Percentiles rank a stretch among this genome's conserved stretches.
These are phyloP conservation scores for Brachyptera risi DNA, from an alignment of 2,888 invertebrate species.

Conservation along the genomic window DNA sequence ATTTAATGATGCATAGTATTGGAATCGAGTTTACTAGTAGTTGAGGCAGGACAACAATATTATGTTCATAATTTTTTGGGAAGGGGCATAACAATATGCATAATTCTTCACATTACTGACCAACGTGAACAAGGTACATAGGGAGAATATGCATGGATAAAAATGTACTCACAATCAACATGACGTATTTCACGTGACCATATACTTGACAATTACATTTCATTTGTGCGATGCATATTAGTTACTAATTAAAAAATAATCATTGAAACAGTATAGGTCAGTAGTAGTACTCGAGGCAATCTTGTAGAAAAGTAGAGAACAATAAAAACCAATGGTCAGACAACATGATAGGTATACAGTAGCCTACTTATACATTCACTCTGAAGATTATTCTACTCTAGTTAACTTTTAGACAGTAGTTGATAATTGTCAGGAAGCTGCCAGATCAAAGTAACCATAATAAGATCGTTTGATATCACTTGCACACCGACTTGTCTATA, in stretches of 20 bases:
- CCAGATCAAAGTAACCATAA: neutral
- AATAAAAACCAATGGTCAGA: slow-evolving; percentile 10
- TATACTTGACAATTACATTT: slow-evolving; percentile 9
- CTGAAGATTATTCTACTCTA: neutral
- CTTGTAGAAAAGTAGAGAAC: slow-evolving; percentile 18
- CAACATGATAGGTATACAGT: neutral
- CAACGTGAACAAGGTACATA: slow-evolving; percentile 1
- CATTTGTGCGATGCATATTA: slow-evolving; percentile 13
- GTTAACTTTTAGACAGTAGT: neutral
- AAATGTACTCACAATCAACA: neutral
- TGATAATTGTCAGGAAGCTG: slow-evolving; percentile 1
- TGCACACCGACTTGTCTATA: neutral
- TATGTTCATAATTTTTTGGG: too few relatives aligned
- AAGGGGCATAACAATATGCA: slow-evolving; percentile 18
- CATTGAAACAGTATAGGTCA: neutral
- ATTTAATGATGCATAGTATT: too few relatives aligned
- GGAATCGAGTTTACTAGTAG: too few relatives aligned
- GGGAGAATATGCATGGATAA: slow-evolving; percentile 16
- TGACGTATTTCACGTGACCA: neutral
- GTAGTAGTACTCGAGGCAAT: slow-evolving; percentile 2
- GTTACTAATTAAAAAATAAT: neutral
- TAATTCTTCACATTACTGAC: neutral
- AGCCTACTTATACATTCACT: neutral
- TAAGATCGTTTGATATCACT: neutral
- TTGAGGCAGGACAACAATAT: too few relatives aligned